A percentile compares a stretch with the other conserved stretches of the same genome.
Conservation (phyloP, 2,113 vertebrate genomes). For the Enhydra lutris region DNA sequence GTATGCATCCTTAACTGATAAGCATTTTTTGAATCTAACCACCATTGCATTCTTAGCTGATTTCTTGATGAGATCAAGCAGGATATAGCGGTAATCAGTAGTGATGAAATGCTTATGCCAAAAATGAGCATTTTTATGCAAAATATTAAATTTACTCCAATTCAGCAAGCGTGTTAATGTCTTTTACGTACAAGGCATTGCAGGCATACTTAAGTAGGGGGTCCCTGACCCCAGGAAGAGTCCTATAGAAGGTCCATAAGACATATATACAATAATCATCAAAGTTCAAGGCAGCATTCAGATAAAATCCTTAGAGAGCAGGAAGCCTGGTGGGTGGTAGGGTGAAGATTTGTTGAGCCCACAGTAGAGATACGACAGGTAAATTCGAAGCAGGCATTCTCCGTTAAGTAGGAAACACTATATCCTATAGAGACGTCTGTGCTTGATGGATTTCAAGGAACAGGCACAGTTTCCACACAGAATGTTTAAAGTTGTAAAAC, state of each 20-base stretch:
- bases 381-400: background rate
- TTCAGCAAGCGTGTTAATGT: conserved; percentile 46
- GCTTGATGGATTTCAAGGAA: background rate
- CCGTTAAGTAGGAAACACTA: background rate
- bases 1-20: conserved; percentile 50
- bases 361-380: background rate
- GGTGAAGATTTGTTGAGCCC: background rate
- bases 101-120: conserved; percentile 43
- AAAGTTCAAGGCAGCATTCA: background rate
- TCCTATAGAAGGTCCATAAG: background rate
- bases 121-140: conserved; percentile 69
- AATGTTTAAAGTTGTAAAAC: background rate
- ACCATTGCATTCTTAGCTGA: conserved; percentile 50
- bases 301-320: background rate
- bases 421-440: background rate
- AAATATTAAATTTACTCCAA: conserved; percentile 55
- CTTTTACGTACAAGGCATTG: background rate
- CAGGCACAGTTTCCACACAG: background rate
- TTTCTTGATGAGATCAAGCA: conserved; percentile 71
- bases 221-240: background rate
- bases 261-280: background rate
- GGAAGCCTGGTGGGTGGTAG: background rate
- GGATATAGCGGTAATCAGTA: conserved; percentile 62
- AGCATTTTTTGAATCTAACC: conserved; percentile 49
- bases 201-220: background rate